phyloP scores from a whole-genome alignment of 2,888 invertebrate genomes.

The Galerucella calmariensis region DNA sequence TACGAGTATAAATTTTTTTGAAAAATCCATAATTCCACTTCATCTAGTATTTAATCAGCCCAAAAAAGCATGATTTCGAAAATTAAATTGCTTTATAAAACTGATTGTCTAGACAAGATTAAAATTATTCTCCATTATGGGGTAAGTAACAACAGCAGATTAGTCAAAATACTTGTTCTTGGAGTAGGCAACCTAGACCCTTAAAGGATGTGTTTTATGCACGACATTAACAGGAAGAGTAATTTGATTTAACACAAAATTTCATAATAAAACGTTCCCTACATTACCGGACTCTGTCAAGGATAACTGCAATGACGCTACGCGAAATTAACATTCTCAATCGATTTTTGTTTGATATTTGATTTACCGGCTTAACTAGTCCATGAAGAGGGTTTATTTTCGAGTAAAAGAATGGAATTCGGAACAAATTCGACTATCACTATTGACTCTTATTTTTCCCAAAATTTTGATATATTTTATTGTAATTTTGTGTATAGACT shows the following conservation, averaged over 20 bases:
- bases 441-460: too few species aligned
- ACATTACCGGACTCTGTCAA: constrained; percentile 8
- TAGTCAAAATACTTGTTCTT: not conserved
- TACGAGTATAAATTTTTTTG: too few species aligned
- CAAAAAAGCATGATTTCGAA: too few species aligned
- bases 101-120: too few species aligned
- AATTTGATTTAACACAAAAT: constrained; percentile 5
- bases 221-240: constrained; percentile 13
- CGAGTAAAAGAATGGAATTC: not conserved
- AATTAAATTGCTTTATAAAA: too few species aligned
- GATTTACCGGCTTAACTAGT: not conserved
- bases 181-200: not conserved
- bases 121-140: too few species aligned
- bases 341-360: constrained; percentile 9
- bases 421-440: too few species aligned
- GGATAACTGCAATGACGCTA: constrained; percentile 15
- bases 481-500: too few species aligned
- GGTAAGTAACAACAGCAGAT: not conserved
- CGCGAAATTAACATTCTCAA: constrained; percentile 10
- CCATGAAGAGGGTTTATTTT: not conserved
- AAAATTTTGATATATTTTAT: too few species aligned
- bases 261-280: not conserved
- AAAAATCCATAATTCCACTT: too few species aligned
- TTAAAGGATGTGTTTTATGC: not conserved
- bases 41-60: too few species aligned